Evolutionary conservation across 2,888 invertebrate genomes (phyloP).

Genomic region (Calliscelio sp.): DNA sequence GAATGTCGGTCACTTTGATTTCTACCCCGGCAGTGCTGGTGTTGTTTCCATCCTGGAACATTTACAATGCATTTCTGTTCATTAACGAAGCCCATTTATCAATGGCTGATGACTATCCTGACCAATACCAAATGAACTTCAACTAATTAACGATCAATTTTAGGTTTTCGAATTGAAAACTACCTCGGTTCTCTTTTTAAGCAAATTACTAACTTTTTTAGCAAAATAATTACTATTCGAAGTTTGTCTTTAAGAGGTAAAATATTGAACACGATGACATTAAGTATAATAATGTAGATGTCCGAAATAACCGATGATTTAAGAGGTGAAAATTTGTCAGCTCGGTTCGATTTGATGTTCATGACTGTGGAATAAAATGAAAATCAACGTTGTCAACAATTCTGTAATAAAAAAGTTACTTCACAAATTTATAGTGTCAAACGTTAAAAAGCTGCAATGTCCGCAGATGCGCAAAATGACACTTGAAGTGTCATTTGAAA

Average conservation of each 20-base stretch:
- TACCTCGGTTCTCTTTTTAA: no score
- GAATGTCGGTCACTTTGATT: conserved; percentile 93
- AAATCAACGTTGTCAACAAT: conserved; percentile 18
- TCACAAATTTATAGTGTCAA: conserved; percentile 5
- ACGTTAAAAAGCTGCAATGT: conserved; percentile 27
- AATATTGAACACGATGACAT: no score
- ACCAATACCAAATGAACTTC: not conserved
- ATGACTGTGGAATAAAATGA: not conserved
- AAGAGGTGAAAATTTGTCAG: not conserved
- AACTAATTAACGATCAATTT: no score
- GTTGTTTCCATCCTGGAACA: conserved; percentile 91
- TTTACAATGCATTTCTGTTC: conserved; percentile 53
- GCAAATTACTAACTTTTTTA: no score
- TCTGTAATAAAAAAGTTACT: conserved; percentile 5
- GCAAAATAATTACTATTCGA: no score
- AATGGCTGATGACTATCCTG: conserved; percentile 13
- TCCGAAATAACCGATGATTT: no score
- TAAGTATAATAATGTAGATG: no score
- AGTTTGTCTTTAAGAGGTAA: no score
- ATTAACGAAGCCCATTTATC: conserved; percentile 31
- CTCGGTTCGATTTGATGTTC: not conserved
- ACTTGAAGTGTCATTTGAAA: conserved; percentile 41
- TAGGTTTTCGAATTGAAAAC: no score
- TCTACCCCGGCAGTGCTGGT: conserved; percentile 91
- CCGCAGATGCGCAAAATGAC: conserved; percentile 49